A percentile compares a stretch with the other conserved stretches of the same genome.
These are phyloP conservation scores for Listrodromus nycthemerus DNA, from an alignment of 2,888 invertebrate genomes.

Conservation along the genomic window DNA sequence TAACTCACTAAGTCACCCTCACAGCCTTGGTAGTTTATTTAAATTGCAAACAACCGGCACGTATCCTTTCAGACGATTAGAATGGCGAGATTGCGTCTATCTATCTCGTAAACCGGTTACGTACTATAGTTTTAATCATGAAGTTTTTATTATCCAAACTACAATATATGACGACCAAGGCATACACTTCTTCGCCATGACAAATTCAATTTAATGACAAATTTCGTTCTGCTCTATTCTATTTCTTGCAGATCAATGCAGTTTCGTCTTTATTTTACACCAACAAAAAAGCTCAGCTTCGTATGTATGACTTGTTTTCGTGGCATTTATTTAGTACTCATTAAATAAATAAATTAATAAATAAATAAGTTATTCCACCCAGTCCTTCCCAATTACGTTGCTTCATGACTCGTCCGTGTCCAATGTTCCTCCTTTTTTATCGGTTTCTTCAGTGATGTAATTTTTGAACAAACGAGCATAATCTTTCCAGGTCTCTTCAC, in stretches of 20 bases:
- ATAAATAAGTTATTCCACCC: slow-evolving; percentile 51
- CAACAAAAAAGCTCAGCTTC: background rate
- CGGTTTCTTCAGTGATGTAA: slow-evolving; percentile 74
- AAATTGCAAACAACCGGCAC: slow-evolving; percentile 59
- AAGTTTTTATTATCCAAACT: slow-evolving; percentile 1
- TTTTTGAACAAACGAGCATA: slow-evolving; percentile 75
- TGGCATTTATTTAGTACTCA: background rate
- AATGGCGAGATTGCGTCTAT: slow-evolving; percentile 50
- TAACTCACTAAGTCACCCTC: slow-evolving; percentile 57
- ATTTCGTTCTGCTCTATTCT: background rate
- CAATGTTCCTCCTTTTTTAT: slow-evolving; percentile 9
- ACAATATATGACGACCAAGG: background rate
- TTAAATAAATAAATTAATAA: slow-evolving; percentile 62
- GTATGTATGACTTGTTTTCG: slow-evolving; percentile 37
- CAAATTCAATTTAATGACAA: slow-evolving; percentile 1
- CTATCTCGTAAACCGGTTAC: slow-evolving; percentile 60
- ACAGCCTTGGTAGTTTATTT: slow-evolving; percentile 59
- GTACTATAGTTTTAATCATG: slow-evolving; percentile 1
- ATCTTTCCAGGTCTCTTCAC: slow-evolving; percentile 75
- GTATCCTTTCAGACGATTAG: slow-evolving; percentile 55
- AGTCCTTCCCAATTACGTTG: slow-evolving; percentile 45
- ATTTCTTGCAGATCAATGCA: background rate
- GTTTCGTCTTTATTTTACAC: background rate
- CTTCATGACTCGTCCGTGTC: slow-evolving; percentile 41
- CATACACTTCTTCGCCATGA: slow-evolving; percentile 1